Evolutionary conservation across 2,113 vertebrate species (phyloP).

Genomic region (Brachionichthys hirsutus): DNA sequence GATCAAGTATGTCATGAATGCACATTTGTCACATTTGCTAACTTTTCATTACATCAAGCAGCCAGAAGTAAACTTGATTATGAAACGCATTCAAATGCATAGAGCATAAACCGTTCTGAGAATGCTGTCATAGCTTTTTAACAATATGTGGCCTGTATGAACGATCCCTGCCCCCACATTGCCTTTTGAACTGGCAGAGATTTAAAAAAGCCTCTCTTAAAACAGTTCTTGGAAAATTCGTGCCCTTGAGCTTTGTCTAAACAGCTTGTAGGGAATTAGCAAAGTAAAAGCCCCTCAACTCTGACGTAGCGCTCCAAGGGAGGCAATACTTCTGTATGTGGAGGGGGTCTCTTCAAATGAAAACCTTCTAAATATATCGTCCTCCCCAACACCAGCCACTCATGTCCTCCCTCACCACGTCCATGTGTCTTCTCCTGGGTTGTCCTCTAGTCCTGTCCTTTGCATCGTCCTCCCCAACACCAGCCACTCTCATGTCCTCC

Average conservation of each 20-base stretch:
- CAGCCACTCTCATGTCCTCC: too few species aligned
- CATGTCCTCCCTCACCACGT: too few species aligned
- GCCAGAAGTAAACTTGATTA: constrained; percentile 27
- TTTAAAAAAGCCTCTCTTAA: constrained; percentile 37
- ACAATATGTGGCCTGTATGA: constrained; percentile 52
- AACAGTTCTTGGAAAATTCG: constrained; percentile 41
- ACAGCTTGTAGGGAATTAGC: constrained; percentile 49
- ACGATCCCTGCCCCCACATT: constrained; percentile 52
- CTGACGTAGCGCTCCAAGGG: background rate
- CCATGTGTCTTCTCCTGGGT: too few species aligned
- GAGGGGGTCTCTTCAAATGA: constrained; percentile 41
- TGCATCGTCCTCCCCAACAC: too few species aligned
- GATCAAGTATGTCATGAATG: constrained; percentile 6
- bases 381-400: too few species aligned
- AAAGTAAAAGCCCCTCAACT: constrained; percentile 54
- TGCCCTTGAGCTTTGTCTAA: constrained; percentile 56
- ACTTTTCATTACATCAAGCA: constrained; percentile 29
- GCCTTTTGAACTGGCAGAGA: constrained; percentile 59
- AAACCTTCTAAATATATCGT: constrained; percentile 32
- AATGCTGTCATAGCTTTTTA: constrained; percentile 34
- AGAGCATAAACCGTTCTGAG: constrained; percentile 15
- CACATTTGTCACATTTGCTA: constrained; percentile 21
- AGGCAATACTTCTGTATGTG: constrained; percentile 4
- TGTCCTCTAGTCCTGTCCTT: too few species aligned
- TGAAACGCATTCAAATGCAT: constrained; percentile 38